phyloP scores from a whole-genome alignment of 2,113 vertebrate genomes.

The Rhineura floridana region DNA sequence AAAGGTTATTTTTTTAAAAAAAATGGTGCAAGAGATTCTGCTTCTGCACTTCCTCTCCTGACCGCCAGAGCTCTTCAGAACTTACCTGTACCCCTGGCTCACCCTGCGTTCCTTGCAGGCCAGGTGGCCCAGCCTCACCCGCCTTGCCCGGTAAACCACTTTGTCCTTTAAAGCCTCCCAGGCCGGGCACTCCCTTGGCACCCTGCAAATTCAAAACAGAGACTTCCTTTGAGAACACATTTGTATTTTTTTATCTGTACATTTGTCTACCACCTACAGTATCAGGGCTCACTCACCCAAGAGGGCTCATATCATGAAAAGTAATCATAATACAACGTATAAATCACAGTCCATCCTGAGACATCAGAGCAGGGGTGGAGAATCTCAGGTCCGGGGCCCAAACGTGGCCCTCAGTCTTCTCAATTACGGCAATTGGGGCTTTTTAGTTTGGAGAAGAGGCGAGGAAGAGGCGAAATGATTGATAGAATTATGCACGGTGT shows the following conservation, averaged over 20 bases:
- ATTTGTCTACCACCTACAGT: too few relatives aligned
- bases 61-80: neutral
- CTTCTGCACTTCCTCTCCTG: neutral
- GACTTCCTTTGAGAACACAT: neutral
- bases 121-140: slow-evolving; percentile 72
- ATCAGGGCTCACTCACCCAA: too few relatives aligned
- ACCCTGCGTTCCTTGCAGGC: slow-evolving; percentile 74
- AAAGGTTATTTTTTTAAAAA: too few relatives aligned
- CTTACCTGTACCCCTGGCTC: slow-evolving; percentile 81
- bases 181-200: slow-evolving; percentile 79
- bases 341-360: neutral
- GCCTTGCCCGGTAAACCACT: slow-evolving; percentile 74
- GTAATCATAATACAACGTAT: neutral
- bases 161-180: slow-evolving; percentile 86
- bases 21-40: neutral
- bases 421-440: too few relatives aligned
- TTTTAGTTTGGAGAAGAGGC: too few relatives aligned
- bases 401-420: too few relatives aligned
- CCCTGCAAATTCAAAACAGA: slow-evolving; percentile 72
- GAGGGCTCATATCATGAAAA: neutral
- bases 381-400: too few relatives aligned
- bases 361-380: neutral
- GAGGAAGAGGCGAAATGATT: too few relatives aligned
- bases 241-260: neutral
- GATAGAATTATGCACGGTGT: too few relatives aligned